Evolutionary conservation across 2,888 invertebrate species (phyloP), one percentile per base, ranked within the genome.

Genomic region (Epistrophella euchroma): DNA sequence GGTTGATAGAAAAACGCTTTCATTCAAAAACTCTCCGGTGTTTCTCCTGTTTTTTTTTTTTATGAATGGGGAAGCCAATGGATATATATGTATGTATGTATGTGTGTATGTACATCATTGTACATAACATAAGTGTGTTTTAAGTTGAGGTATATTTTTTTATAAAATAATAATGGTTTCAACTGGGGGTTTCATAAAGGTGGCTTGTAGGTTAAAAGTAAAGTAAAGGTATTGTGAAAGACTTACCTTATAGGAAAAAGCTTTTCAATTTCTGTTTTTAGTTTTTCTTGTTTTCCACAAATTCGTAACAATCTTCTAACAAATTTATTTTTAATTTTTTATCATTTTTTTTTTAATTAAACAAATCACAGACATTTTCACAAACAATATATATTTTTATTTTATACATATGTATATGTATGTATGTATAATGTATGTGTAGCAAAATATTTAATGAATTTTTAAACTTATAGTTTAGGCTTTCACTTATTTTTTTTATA

Each of bases 401-500:
- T 19, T 47, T 37, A 68, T 64, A 64, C 28, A 47, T 40, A 60
- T 47, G 47, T 45, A 64, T 43, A 62, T 66, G 17, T 47, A 32
- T 17, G 47, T 66, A 22, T 66, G 15, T 55, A 35, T 56, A 56
- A 68, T 40, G 64, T 64, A 32, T 45, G 62, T 66, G 58, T 77
- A 83, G 73, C 68, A 83, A 83, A 83, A 83, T 77, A 75, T 64
- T 52, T 43, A 35, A 35, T 70, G 45, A 28, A 15, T 45, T 71
- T 72, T 79, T 52, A 71, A 64, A 64, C 47, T 74, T 77, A 62
- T 56, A 64, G 58, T 82, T 81, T 17, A 58, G 11, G 66, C 70
- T 74, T 72, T 82, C 90, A 90, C 15, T 62, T 43, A 60, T 22
- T 28, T 62, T 43, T 19, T 88, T 90, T 90, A 86, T 90, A 90